Evolutionary conservation across 2,888 invertebrate genomes (phyloP).

Genomic region (Podabrus alpinus): DNA sequence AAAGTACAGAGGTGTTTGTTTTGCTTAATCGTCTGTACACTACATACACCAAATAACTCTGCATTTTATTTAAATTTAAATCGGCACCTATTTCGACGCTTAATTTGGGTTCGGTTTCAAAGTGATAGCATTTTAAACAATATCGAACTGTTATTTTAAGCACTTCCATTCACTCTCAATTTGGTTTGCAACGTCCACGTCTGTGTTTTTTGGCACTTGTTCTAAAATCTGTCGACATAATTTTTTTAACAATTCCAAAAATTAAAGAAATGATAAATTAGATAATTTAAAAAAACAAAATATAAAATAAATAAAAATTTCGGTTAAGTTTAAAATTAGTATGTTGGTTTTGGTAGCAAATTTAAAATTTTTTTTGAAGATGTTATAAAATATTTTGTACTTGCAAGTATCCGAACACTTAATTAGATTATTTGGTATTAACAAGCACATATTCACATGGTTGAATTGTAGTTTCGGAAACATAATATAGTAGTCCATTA

Average conservation of each 20-base stretch:
- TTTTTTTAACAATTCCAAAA: background rate
- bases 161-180: too few species aligned
- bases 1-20: background rate
- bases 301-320: background rate
- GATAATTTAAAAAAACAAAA: background rate
- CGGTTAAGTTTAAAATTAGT: background rate
- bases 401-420: too few species aligned
- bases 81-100: background rate
- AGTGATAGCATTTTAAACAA: background rate
- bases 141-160: too few species aligned
- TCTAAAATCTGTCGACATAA: background rate
- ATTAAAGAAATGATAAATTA: background rate
- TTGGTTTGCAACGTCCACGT: background rate
- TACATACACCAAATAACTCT: background rate
- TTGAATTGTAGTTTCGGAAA: too few species aligned
- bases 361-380: too few species aligned
- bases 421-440: too few species aligned
- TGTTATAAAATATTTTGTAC: too few species aligned
- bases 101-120: background rate
- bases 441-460: too few species aligned
- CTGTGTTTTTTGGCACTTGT: background rate
- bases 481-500: too few species aligned
- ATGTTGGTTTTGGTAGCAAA: too few species aligned
- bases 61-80: background rate
- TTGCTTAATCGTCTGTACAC: background rate